These are phyloP conservation scores for Equus przewalskii DNA, from an alignment of 2,113 vertebrate species.

Conservation along the genomic window DNA sequence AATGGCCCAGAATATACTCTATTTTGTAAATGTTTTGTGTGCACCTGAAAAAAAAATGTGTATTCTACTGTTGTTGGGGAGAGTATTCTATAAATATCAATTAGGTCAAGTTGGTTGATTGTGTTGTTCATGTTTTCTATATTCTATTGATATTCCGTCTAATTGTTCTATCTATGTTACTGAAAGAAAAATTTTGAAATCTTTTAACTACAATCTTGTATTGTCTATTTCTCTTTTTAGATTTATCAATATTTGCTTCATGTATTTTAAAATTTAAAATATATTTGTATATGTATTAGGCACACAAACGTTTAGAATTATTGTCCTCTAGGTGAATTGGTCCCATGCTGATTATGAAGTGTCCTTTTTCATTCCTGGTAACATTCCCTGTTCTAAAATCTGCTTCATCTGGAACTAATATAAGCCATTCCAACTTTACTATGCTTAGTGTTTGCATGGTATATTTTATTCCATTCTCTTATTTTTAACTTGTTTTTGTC, in stretches of 20 bases:
- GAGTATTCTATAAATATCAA: background rate
- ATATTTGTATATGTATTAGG: background rate
- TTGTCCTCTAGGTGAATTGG: background rate
- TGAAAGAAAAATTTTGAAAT: background rate
- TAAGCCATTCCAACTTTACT: background rate
- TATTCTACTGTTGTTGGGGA: background rate
- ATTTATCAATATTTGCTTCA: background rate
- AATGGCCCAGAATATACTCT: background rate
- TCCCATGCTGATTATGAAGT: background rate
- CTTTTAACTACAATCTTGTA: background rate
- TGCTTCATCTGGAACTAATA: background rate
- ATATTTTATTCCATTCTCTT: background rate
- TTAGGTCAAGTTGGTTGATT: background rate
- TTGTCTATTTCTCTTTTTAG: background rate
- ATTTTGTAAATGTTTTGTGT: conserved; percentile 19
- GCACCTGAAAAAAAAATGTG: background rate
- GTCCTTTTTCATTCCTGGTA: background rate
- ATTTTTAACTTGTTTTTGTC: background rate
- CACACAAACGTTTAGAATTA: background rate
- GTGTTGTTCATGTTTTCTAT: background rate
- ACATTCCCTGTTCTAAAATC: background rate
- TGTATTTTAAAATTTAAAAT: background rate
- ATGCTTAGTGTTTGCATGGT: background rate
- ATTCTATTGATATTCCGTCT: background rate
- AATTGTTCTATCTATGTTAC: background rate